phyloP scores from a whole-genome alignment of 2,113 vertebrate genomes.

The Pollachius pollachius region DNA sequence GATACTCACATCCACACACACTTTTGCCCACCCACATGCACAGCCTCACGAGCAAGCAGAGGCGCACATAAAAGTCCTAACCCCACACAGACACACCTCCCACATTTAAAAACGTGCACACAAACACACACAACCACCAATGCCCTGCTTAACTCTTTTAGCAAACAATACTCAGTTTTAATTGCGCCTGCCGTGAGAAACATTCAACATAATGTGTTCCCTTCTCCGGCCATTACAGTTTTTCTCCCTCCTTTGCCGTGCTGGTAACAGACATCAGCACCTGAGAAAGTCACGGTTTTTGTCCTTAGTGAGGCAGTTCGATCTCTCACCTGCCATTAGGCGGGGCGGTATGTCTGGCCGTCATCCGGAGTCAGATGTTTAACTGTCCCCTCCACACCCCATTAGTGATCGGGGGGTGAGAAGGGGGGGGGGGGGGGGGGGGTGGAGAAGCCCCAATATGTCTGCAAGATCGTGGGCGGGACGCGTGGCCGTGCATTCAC shows the following conservation, averaged over 20 bases:
- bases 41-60: conserved; percentile 21
- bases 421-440: no score
- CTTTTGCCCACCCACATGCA: conserved; percentile 37
- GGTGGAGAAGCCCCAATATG: conserved; percentile 37
- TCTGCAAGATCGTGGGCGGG: conserved; percentile 37
- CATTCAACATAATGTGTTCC: conserved; percentile 49
- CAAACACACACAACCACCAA: not conserved
- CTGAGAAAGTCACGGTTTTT: conserved; percentile 45
- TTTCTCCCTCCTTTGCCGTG: conserved; percentile 32
- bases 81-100: not conserved
- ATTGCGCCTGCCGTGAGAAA: conserved; percentile 25
- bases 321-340: conserved; percentile 61
- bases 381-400: conserved; percentile 52
- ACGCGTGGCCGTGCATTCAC: conserved; percentile 18
- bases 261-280: conserved; percentile 55
- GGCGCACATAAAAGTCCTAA: not conserved
- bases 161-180: conserved; percentile 36
- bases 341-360: conserved; percentile 43
- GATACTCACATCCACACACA: not conserved
- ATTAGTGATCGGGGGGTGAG: conserved; percentile 43
- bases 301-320: conserved; percentile 53
- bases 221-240: conserved; percentile 43
- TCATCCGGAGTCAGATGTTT: conserved; percentile 42
- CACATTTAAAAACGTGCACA: not conserved
- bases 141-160: not conserved